Evolutionary conservation across 2,797 vertebrate genomes (phyloP), one percentile per base, ranked within the genome.

Genomic region (Oreochromis mossambicus): DNA sequence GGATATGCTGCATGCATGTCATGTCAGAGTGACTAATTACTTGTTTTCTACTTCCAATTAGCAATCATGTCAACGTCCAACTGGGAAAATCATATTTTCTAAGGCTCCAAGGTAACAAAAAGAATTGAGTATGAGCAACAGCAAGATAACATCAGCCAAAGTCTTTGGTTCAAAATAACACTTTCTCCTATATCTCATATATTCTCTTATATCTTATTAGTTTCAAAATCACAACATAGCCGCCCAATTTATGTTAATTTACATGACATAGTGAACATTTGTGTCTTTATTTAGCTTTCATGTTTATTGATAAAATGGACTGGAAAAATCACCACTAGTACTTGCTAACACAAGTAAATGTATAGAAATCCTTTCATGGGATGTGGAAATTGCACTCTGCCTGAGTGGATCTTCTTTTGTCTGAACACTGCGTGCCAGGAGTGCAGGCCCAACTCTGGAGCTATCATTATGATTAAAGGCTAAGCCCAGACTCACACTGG

Each of bases 141-240:
- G 6, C 2, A 48, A 0, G 38, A 46, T 19, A 8, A 29, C 14
- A 17, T 70, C 21, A 21, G 6, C 61, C 34, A 43, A 14, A 41
- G 21, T 46, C 66, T 29, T 14, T 26, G 24, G 61, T 66, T 38
- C 34, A 38, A 66, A 21, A 66, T 21, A n/a, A 63, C n/a, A 36
- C 19, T 8, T 36, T 63, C 19, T 63, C 6, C 58, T 7, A 63
- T 63, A 63, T 63, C 58, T 3, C 32, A 1, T n/a, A 1, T n/a
- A 36, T 0, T 63, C 0, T n/a, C 32, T 3, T 63, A 36, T 61
- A 0, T 63, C 0, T 0, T 13, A 63, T 63, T 63, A 3, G 32
- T 0, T 14, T 41, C n/a, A 66, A 66, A 41, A 41, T 66, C 4
- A 1, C 17, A 63, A 36, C 58, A 63, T n/a, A 63, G 58, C 32